These are phyloP conservation scores for Caenorhabditis becei DNA, from an alignment of 2,888 invertebrate species.

Conservation along the genomic window DNA sequence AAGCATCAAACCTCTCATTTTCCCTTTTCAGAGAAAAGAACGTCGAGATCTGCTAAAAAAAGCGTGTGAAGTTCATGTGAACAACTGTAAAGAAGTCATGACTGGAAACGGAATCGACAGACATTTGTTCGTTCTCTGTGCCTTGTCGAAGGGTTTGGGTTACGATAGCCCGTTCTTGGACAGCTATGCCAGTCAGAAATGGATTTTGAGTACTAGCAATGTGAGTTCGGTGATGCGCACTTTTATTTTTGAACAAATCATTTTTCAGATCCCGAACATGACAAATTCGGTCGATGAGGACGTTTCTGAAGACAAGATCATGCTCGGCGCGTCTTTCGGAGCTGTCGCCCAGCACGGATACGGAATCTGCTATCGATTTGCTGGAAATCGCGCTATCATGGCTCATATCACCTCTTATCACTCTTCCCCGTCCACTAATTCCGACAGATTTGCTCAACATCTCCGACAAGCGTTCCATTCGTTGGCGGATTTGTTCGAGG, in stretches of 20 bases:
- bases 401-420: conserved; percentile 73
- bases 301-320: conserved; percentile 60
- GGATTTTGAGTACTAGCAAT: conserved; percentile 91
- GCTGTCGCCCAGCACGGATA: conserved; percentile 76
- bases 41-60: conserved; percentile 86
- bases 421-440: conserved; percentile 71
- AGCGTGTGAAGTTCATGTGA: conserved; percentile 86
- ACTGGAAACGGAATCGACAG: conserved; percentile 91
- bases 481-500: conserved; percentile 72
- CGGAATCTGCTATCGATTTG: conserved; percentile 78
- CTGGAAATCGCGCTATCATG: conserved; percentile 73
- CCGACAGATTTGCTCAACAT: conserved; percentile 68
- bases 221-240: conserved; percentile 25
- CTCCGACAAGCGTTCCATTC: conserved; percentile 66
- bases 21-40: conserved; percentile 86
- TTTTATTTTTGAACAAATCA: too few species aligned
- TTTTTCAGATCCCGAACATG: conserved; percentile 69
- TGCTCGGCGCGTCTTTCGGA: conserved; percentile 75
- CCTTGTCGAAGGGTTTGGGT: conserved; percentile 86
- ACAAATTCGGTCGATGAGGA: conserved; percentile 75
- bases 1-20: neutral
- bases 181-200: conserved; percentile 96
- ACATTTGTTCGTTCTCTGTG: conserved; percentile 97
- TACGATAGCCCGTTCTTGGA: conserved; percentile 82
- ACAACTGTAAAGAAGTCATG: conserved; percentile 82